Conservation (phyloP, 2,797 vertebrate species). For the Aythya fuligula region DNA sequence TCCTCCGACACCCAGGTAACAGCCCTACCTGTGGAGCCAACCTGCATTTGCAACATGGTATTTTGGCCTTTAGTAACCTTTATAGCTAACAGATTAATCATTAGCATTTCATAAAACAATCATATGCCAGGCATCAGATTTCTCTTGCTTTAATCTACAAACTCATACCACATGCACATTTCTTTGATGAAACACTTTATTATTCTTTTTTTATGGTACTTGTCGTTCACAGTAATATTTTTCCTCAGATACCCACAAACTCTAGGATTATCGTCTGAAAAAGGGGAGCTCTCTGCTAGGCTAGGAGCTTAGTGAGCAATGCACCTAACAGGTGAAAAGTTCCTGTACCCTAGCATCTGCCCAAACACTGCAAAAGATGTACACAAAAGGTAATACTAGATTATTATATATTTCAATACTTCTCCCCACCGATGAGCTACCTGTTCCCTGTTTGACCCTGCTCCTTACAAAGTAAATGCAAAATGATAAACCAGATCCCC, state of each 20-base stretch:
- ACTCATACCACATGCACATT: not conserved
- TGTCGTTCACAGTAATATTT: not conserved
- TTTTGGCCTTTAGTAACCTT: not conserved
- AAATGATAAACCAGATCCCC: not conserved
- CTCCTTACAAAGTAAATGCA: not conserved
- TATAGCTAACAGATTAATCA: not conserved
- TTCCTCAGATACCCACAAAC: not conserved
- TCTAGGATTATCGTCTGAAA: not conserved
- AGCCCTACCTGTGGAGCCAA: not conserved
- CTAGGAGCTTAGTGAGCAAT: not conserved
- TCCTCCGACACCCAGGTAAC: not conserved
- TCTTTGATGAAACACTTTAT: not conserved
- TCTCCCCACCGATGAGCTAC: accelerated
- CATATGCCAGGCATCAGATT: not conserved
- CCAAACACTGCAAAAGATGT: not conserved
- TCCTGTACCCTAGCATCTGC: not conserved
- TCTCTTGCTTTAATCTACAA: not conserved
- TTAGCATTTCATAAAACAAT: not conserved
- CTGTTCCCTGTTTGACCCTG: not conserved
- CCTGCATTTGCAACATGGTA: not conserved
- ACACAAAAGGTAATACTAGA: not conserved
- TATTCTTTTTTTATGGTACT: not conserved
- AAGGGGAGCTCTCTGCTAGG: not conserved
- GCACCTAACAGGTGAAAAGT: not conserved
- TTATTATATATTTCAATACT: not conserved